Base-by-base conservation (phyloP, 2,113 vertebrate genomes). In the Passer domesticus region DNA sequence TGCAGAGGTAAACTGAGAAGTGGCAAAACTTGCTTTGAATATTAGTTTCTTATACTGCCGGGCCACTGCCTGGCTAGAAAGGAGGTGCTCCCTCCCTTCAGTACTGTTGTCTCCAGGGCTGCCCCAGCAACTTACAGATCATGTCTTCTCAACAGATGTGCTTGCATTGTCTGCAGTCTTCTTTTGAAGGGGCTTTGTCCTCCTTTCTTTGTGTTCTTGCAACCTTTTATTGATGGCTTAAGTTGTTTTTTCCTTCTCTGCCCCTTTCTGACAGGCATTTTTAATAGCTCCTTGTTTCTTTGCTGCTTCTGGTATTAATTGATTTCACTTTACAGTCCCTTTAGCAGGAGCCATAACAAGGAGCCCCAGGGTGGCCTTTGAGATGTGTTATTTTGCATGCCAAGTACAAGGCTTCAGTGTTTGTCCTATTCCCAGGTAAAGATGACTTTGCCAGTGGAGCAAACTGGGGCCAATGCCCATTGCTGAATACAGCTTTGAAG, bases 301-400 rank as follows among this genome's bases (percentile, higher is more conserved):
- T 67, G 41, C 55, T 73, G 50, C 33, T 94, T 74, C 39, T 93
- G 22, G 16, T 83, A 88, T 58, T 74, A 92, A 75, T 13, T 55
- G 70, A 83, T 86, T 95, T 95, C 15, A 47, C n/a, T 95, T 78
- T 83, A 63, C 39, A 63, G 39, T 59, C 20, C 20, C 66, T 60
- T 66, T 80, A 80, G 35, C 30, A 74, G 56, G 24, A 90, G 24
- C 24, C 17, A 17, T 59, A 87, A 70, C 33, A 77, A 83, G 64
- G 39, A 67, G 22, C 77, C 85, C 27, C 63, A 55, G 60, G 44
- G 68, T 55, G 23, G 24, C 20, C 84, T 76, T 92, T 66, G 44
- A 72, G 19, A n/a, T 3, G 2, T 31, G 23, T 59, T 86, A 31
- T 64, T 77, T 55, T 76, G 13, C 22, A 46, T 70, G 43, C 63